These are phyloP conservation scores for Puntigrus tetrazona DNA, from an alignment of 2,113 vertebrate genomes.

Conservation along the genomic window DNA sequence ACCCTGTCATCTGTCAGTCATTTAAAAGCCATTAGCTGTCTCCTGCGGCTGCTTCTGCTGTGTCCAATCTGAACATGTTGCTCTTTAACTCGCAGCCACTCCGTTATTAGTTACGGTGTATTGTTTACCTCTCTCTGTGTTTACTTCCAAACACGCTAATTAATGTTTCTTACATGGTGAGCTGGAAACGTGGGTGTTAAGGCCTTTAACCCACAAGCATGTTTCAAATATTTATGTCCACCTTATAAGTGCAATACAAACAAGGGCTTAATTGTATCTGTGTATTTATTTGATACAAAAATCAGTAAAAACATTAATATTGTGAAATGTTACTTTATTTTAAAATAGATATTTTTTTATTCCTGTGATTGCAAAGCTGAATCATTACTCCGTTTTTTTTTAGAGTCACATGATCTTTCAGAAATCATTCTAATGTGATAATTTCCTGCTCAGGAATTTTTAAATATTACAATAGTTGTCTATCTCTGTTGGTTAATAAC, in stretches of 20 bases:
- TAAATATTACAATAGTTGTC: neutral
- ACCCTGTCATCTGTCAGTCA: constrained; percentile 42
- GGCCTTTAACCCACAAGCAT: neutral
- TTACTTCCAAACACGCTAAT: constrained; percentile 36
- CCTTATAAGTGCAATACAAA: neutral
- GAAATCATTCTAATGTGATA: too few relatives aligned
- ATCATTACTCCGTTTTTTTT: neutral
- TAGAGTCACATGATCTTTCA: too few relatives aligned
- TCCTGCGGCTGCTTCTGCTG: constrained; percentile 35
- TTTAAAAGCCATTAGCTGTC: constrained; percentile 52
- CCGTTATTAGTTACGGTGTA: neutral
- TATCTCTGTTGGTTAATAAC: neutral
- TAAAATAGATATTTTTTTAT: neutral
- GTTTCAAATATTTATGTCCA: constrained; percentile 29
- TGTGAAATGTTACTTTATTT: neutral
- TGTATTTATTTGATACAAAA: neutral
- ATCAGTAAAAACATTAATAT: neutral
- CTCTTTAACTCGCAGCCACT: constrained; percentile 21
- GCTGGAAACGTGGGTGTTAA: neutral
- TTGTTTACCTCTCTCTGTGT: constrained; percentile 33
- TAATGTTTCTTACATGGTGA: constrained; percentile 35
- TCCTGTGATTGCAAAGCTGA: neutral
- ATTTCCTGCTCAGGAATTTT: neutral
- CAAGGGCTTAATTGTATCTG: neutral
- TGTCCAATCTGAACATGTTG: constrained; percentile 42